phyloP scores from a whole-genome alignment of 2,113 vertebrate genomes.

The Galeopterus variegatus region DNA sequence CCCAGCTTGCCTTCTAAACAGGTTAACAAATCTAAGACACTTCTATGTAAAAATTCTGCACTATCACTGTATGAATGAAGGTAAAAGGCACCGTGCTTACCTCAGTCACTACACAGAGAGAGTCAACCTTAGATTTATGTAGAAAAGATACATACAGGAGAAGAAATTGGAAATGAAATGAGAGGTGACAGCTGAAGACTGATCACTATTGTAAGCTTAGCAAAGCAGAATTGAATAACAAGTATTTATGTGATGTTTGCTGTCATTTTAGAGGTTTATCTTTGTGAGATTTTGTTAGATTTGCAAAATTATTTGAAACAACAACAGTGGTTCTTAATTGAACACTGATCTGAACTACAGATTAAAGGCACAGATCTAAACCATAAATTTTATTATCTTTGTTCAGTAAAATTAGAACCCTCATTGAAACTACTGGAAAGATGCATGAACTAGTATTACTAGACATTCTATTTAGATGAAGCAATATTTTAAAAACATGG shows the following conservation, averaged over 20 bases:
- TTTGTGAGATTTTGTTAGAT: slow-evolving; percentile 42
- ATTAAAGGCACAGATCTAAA: neutral
- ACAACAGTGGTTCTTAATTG: neutral
- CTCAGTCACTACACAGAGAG: neutral
- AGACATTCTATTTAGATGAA: neutral
- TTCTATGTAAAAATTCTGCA: neutral
- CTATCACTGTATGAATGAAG: neutral
- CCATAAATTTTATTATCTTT: neutral
- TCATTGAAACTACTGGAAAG: neutral
- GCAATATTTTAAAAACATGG: neutral
- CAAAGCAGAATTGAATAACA: slow-evolving; percentile 12
- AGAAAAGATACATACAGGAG: neutral
- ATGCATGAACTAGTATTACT: neutral
- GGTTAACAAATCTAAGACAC: neutral
- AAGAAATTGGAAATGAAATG: neutral
- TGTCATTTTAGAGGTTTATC: neutral
- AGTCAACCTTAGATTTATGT: neutral
- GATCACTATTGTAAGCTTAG: slow-evolving; percentile 41
- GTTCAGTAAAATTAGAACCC: slow-evolving; percentile 21
- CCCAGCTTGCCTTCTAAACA: neutral
- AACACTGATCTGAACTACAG: neutral
- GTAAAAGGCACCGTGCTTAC: neutral
- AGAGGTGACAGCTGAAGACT: neutral
- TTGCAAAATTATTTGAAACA: slow-evolving; percentile 25
- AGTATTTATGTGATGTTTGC: neutral